Percentiles rank a stretch among this genome's conserved stretches.
phyloP scores from a whole-genome alignment of 2,113 vertebrate genomes.

The Bostrychus sinensis region DNA sequence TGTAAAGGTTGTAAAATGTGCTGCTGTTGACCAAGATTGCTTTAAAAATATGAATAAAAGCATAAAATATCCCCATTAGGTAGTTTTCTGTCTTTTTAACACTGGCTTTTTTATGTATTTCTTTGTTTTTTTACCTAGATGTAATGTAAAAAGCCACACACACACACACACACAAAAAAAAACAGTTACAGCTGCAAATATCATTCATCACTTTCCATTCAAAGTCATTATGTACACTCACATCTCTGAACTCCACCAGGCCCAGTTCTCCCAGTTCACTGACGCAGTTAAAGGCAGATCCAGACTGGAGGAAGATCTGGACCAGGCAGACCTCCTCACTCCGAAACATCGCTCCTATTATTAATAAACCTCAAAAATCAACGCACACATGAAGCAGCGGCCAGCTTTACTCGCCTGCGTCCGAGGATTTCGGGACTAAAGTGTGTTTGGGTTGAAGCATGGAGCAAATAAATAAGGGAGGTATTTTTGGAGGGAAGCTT shows the following conservation, averaged over 20 bases:
- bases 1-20: too few species aligned
- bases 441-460: too few species aligned
- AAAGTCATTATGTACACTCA: constrained; percentile 74
- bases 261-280: constrained; percentile 94
- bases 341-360: constrained; percentile 91
- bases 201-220: not conserved
- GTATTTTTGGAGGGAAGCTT: not conserved
- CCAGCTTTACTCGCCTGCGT: not conserved
- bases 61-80: too few species aligned
- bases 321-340: constrained; percentile 96
- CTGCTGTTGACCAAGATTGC: too few species aligned
- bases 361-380: not conserved
- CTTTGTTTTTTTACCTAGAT: too few species aligned
- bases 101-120: too few species aligned
- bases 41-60: too few species aligned
- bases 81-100: too few species aligned
- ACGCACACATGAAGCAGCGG: not conserved
- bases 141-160: too few species aligned
- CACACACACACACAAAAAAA: not conserved
- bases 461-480: not conserved
- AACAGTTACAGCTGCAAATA: not conserved
- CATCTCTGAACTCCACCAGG: constrained; percentile 94
- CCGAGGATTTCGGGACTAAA: not conserved
- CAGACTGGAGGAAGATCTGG: constrained; percentile 93
- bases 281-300: constrained; percentile 94